Evolutionary conservation across 2,888 invertebrate species (phyloP), one percentile per base, ranked within the genome.

Genomic region (Agriotes lineatus): DNA sequence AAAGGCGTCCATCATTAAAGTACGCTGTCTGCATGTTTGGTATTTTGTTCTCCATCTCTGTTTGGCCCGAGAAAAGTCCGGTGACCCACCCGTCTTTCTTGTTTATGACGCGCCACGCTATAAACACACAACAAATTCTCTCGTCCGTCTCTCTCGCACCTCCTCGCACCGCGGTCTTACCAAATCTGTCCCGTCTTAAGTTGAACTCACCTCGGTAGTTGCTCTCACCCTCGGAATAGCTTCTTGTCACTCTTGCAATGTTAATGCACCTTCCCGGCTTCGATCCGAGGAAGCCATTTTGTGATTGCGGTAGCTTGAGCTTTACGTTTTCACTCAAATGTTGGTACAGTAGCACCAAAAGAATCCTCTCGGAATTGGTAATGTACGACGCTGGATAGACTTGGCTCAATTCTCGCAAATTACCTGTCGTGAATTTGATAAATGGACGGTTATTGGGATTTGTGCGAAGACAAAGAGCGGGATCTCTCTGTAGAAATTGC

Each of bases 251-350:
- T 58, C 64, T 42, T 18, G 58, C 30, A 45, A 35, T 56, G 67
- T 35, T 39, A 50, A 45, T 48, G 50, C 65, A 48, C 61, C 61
- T 62, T 65, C 67, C 37, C 44, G 19, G 52, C 73, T 77, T 72
- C 73, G 75, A 74, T 71, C 72, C 57, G 70, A 72, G 79, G 81
- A 81, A 80, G 82, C 82, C 82, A 82, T 82, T 80, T 50, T 57
- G 65, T 25, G 78, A 78, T 77, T 79, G 78, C 76, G 73, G 75
- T 44, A 35, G 66, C 66, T 54, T 62, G 61, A 48, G 67, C 60
- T 72, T 70, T 71, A 73, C 69, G 63, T 71, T 74, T 72, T 25
- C 61, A 42, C 65, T 60, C 39, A 19, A 6, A 33, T 39, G 37
- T 35, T 39, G 9, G 48, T 48, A 48, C 42, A 39, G 62, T n/a